Base-by-base conservation (phyloP, 2,113 vertebrate genomes). In the Nyctibius bracteatus region DNA sequence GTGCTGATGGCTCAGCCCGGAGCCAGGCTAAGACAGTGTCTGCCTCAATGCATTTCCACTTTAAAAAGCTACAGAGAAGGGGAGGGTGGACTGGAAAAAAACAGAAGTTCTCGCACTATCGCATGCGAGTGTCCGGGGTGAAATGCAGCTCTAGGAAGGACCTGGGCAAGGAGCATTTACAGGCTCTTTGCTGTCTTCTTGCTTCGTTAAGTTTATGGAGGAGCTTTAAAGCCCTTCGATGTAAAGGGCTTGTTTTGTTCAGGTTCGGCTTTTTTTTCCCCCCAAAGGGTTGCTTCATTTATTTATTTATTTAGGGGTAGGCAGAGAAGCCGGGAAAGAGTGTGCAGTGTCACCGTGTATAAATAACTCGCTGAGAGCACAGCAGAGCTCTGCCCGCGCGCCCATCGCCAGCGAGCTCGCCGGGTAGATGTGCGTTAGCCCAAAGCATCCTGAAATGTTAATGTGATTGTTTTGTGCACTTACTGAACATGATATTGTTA, bases 391-490 rank as follows among this genome's bases (percentile, higher is more conserved):
- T 93, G 78, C 57, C 46, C 0, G 23, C 17, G 2, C 7, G 8
- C 87, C 70, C 63, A 3, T 25, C 0, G 0, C 90, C 19, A 2
- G 3, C 11, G 2, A 91, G 71, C 78, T 70, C 11, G 43, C 52
- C 0, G 22, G 18, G 49, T 30, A 85, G 81, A 81, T 14, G 31
- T 6, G 46, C 79, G 88, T 52, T 6, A 90, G 92, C 83, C 90
- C 83, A 35, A 39, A 93, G 92, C 92, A 39, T 88, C 88, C 86
- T 63, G 59, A 91, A 85, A 92, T 35, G 68, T 77, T 91, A 57
- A 78, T 86, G 90, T 43, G 59, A 73, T 94, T 94, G 94, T 84
- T 94, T 23, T 65, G 78, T 91, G 93, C 52, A 10, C 91, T 93
- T 92, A 54, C 51, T 22, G 92, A 80, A 88, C 25, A 3, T 18